Percentiles rank a stretch among this genome's conserved stretches.
These are phyloP conservation scores for Muscina levida DNA, from an alignment of 2,888 invertebrate species.

Conservation along the genomic window DNA sequence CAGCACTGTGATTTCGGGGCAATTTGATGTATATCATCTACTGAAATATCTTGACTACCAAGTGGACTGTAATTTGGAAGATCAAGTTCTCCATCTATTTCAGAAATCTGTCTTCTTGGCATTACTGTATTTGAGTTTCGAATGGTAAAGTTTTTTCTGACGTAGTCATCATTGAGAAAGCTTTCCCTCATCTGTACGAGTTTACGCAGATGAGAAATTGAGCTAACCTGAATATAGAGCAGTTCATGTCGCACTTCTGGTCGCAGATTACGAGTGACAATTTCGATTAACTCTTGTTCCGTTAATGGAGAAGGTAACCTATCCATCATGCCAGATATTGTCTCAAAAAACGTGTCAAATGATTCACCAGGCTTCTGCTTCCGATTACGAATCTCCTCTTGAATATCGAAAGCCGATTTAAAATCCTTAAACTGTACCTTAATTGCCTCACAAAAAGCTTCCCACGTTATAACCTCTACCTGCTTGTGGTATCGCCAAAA, in stretches of 20 bases:
- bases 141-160: slow-evolving; percentile 8
- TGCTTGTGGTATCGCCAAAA: slow-evolving; percentile 35
- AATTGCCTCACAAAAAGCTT: slow-evolving; percentile 32
- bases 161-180: slow-evolving; percentile 36
- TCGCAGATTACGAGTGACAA: slow-evolving; percentile 21
- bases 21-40: slow-evolving; percentile 9
- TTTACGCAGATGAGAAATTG: slow-evolving; percentile 48
- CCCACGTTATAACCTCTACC: slow-evolving; percentile 25
- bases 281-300: slow-evolving; percentile 31
- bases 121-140: neutral
- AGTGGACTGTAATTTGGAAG: neutral
- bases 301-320: slow-evolving; percentile 4
- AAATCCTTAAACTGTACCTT: slow-evolving; percentile 34
- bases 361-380: slow-evolving; percentile 40
- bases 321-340: slow-evolving; percentile 26
- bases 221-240: slow-evolving; percentile 31
- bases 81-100: neutral
- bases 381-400: slow-evolving; percentile 50
- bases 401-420: slow-evolving; percentile 43
- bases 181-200: slow-evolving; percentile 48
- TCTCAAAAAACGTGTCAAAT: slow-evolving; percentile 20
- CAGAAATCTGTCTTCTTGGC: slow-evolving; percentile 9
- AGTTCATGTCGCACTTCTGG: slow-evolving; percentile 47
- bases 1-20: slow-evolving; percentile 26
- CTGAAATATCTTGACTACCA: no score